Percentiles rank a stretch among this genome's conserved stretches.
Evolutionary conservation across 2,113 vertebrate genomes (phyloP).

Genomic region (Hyla sarda): DNA sequence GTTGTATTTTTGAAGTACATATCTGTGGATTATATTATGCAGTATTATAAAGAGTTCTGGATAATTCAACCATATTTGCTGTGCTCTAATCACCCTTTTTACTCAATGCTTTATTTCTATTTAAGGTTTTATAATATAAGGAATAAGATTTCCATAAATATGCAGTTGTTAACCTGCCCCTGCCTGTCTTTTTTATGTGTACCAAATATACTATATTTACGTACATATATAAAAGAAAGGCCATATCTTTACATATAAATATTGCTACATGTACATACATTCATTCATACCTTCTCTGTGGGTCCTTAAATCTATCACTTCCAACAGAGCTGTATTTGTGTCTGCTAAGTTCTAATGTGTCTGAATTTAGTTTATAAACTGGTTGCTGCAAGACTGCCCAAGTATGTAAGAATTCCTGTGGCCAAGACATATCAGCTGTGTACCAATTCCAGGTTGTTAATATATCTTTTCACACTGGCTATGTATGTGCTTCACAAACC

Average conservation of each 20-base stretch:
- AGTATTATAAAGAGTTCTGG: neutral
- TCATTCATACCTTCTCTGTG: neutral
- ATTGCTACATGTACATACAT: neutral
- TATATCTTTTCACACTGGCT: neutral
- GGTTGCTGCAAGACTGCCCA: neutral
- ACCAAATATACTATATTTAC: neutral
- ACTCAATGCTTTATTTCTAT: neutral
- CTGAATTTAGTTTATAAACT: conserved; percentile 20
- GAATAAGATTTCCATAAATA: neutral
- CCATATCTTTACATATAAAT: neutral
- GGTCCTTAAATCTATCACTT: conserved; percentile 7
- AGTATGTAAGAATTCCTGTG: conserved; percentile 39
- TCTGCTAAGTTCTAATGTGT: neutral
- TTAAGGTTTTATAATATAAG: neutral
- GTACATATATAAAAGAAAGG: neutral
- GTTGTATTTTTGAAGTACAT: too few species aligned
- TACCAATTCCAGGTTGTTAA: conserved; percentile 20
- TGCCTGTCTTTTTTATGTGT: neutral
- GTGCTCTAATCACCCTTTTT: neutral
- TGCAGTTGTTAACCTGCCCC: neutral
- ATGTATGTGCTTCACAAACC: neutral
- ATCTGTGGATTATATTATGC: neutral
- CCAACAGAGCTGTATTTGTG: conserved; percentile 15
- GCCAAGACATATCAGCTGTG: conserved; percentile 14
- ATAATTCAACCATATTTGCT: neutral